Conservation (phyloP, 64 coral and sea anemone genomes). For the Porites australiensis region DNA sequence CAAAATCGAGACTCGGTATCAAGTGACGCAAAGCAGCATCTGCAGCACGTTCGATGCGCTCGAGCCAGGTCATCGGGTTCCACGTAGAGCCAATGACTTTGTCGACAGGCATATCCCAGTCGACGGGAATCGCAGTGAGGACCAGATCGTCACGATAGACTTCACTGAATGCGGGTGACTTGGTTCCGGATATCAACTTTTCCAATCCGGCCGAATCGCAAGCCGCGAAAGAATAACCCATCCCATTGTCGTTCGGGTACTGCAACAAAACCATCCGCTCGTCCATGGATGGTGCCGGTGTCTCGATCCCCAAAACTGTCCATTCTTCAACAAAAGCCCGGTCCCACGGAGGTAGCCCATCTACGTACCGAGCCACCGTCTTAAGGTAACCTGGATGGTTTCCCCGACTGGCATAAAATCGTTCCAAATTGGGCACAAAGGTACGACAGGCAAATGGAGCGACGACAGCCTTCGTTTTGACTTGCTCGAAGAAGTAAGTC, state of each 20-base stretch:
- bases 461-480: not conserved
- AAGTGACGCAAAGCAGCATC: not conserved
- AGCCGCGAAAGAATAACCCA: not conserved
- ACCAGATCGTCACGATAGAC: not conserved
- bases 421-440: not conserved
- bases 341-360: not conserved
- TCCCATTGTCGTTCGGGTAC: not conserved
- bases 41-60: not conserved
- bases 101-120: not conserved
- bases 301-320: not conserved
- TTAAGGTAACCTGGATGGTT: not conserved
- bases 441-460: not conserved
- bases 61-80: not conserved
- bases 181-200: not conserved
- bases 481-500: not conserved
- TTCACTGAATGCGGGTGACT: not conserved
- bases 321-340: not conserved
- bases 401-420: not conserved
- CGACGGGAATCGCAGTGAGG: not conserved
- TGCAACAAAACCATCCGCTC: not conserved
- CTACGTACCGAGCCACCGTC: conserved; percentile 2
- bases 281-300: not conserved
- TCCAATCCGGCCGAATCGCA: not conserved
- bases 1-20: not conserved
- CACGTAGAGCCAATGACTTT: not conserved